A percentile compares a stretch with the other conserved stretches of the same genome.
phyloP scores from a whole-genome alignment of 2,797 vertebrate species.

The Thalassophryne amazonica region DNA sequence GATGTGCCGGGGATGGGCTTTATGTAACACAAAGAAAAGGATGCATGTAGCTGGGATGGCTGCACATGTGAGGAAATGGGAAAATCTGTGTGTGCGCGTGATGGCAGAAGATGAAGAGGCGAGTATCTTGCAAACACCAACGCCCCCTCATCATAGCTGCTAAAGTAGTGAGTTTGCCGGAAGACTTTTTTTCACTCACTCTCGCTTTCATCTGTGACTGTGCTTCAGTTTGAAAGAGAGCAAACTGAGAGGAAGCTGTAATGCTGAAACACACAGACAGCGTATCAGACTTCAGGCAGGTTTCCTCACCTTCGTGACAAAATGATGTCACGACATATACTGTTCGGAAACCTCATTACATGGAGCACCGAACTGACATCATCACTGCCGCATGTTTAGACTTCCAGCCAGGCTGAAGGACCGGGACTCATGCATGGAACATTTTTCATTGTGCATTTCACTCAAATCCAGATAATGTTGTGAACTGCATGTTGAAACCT shows the following conservation, averaged over 20 bases:
- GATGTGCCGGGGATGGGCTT: conserved; percentile 14
- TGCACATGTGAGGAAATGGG: conserved; percentile 2
- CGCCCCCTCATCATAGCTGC: background rate
- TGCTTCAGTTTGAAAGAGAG: background rate
- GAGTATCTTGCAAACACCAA: conserved; percentile 7
- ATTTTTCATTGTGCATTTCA: too few relatives aligned
- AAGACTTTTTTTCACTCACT: conserved; percentile 19
- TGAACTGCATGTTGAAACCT: too few relatives aligned
- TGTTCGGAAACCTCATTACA: too few relatives aligned
- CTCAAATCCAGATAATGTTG: too few relatives aligned
- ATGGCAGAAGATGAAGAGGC: background rate
- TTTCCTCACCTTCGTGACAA: conserved; percentile 40
- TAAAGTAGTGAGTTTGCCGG: conserved; percentile 5
- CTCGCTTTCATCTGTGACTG: background rate
- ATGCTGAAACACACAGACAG: conserved; percentile 43
- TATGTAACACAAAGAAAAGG: conserved; percentile 40
- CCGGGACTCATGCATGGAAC: too few relatives aligned
- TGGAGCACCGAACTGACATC: too few relatives aligned
- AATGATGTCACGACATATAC: conserved; percentile 41
- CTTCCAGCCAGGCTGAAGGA: too few relatives aligned
- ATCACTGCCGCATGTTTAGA: too few relatives aligned
- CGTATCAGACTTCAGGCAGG: conserved; percentile 52
- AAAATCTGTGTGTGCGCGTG: background rate
- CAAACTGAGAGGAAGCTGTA: background rate
- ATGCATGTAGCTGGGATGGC: conserved; percentile 40